Base-by-base conservation (phyloP, 2,797 vertebrate genomes). In the Cheirogaleus major region DNA sequence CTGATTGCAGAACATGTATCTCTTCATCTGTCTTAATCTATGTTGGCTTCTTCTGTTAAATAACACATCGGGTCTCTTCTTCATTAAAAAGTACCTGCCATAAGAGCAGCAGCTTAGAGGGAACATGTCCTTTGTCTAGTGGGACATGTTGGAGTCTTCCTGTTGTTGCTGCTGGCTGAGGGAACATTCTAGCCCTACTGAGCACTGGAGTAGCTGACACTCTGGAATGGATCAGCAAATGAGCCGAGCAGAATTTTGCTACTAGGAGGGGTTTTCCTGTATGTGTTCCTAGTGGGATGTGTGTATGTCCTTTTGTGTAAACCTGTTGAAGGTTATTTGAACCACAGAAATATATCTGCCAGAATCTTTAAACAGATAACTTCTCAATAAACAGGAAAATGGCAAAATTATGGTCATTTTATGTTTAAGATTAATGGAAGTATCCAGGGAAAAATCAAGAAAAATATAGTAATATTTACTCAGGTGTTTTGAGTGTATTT, bases 321-420 rank as follows among this genome's bases (percentile, higher is more conserved):
- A 96, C 97, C 86, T 27, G 0, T 61, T 61, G 25, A 61, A 61
- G 57, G 65, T 35, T 35, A 67, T 63, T 13, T 63, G 27, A 63
- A 32, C 10, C 61, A n/a, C 92, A 96, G 96, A 96, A 95, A 89
- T 97, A 87, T 96, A 97, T 97, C 98, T 98, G 97, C 3, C 97
- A 95, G 93, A 87, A 97, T 97, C 97, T 97, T 70, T 88, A 98
- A 95, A 98, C 97, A 97, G 97, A 98, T 97, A 96, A 85, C 96
- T 95, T 97, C 97, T 98, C 98, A 95, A 93, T 97, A 98, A 98
- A 98, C 98, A 98, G 98, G 98, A 98, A 98, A 97, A 96, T 97
- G 98, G 95, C 96, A 96, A 97, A 96, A 97, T 95, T 93, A 82
- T 93, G 95, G 79, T 84, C 72, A 23, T 95, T 96, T 98, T 67